A percentile compares a stretch with the other conserved stretches of the same genome.
Conservation (phyloP, 2,797 vertebrate genomes). For the Poecilia velifera region DNA sequence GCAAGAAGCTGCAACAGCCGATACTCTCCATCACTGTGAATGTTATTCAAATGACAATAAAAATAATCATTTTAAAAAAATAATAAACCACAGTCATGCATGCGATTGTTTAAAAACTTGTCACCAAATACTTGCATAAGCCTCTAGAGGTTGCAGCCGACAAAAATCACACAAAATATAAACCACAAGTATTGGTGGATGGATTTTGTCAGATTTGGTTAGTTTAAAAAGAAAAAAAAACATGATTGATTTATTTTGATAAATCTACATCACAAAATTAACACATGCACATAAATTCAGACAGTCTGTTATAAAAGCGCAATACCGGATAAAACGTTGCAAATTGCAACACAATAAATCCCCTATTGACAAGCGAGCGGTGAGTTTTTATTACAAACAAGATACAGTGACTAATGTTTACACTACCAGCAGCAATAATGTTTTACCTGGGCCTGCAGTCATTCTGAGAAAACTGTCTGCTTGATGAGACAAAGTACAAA, state of each 20-base stretch:
- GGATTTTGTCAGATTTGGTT: neutral
- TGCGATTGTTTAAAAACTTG: neutral
- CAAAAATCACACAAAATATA: neutral
- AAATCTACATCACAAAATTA: neutral
- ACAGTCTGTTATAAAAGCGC: neutral
- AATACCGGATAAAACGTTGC: neutral
- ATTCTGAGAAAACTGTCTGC: slow-evolving; percentile 4
- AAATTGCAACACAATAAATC: neutral
- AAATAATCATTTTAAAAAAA: neutral
- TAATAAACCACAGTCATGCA: neutral
- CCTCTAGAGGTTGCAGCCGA: no score
- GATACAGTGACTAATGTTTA: neutral
- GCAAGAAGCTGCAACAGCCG: neutral
- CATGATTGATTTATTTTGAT: neutral
- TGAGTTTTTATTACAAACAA: neutral
- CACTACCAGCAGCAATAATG: neutral
- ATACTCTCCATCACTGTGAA: neutral
- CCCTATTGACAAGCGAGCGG: neutral
- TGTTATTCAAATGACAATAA: neutral
- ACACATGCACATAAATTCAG: neutral
- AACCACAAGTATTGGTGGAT: neutral
- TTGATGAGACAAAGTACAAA: slow-evolving; percentile 10
- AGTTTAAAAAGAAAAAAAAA: neutral
- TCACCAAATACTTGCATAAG: no score
- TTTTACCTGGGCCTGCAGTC: neutral